Conservation (phyloP, 2,888 invertebrate species). For the Ischnus inquisitorius region DNA sequence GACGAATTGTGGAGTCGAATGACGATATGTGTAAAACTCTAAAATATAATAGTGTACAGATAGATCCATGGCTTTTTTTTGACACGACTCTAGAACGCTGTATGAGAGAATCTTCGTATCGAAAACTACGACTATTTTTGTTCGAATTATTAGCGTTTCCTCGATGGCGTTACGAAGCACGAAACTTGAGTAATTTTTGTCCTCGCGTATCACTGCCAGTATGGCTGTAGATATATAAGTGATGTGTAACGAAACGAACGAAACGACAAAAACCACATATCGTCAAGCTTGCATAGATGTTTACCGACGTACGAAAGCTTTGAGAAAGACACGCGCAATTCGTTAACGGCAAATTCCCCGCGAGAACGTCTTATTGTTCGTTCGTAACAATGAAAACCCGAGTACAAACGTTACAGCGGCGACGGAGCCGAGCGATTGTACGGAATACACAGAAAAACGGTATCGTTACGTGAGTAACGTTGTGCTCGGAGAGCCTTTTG, state of each 20-base stretch:
- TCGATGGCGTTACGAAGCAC: not conserved
- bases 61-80: constrained; percentile 49
- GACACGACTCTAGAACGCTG: constrained; percentile 12
- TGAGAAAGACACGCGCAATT: not conserved
- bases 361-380: constrained; percentile 17
- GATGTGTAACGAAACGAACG: constrained; percentile 31
- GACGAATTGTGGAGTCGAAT: not conserved
- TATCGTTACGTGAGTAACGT: not conserved
- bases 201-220: constrained; percentile 34
- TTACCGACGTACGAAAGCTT: constrained; percentile 14
- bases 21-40: constrained; percentile 27
- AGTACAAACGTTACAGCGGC: not conserved
- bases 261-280: constrained; percentile 24
- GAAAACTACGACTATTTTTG: constrained; percentile 39
- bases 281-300: constrained; percentile 38
- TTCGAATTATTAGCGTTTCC: constrained; percentile 15
- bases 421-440: not conserved
- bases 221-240: constrained; percentile 25
- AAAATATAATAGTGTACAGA: constrained; percentile 68
- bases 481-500: too few relatives aligned
- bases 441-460: not conserved
- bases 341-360: not conserved
- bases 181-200: constrained; percentile 3
- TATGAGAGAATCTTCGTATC: constrained; percentile 34
- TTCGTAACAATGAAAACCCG: not conserved